A percentile compares a stretch with the other conserved stretches of the same genome.
Conservation (phyloP, 2,797 vertebrate genomes). For the Sternarchorhynchus goeldii region DNA sequence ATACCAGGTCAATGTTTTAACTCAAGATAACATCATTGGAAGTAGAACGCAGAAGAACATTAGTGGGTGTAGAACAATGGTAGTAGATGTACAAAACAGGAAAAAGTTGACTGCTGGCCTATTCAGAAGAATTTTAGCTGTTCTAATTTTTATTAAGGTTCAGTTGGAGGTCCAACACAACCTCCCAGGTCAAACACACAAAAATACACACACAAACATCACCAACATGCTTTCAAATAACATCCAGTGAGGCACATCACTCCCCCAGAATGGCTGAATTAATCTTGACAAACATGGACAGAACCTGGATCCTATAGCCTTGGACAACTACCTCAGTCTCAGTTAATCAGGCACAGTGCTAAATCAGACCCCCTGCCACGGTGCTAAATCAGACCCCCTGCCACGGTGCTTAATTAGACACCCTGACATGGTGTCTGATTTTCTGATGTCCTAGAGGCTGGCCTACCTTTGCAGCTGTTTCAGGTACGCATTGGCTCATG, state of each 20-base stretch:
- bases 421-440: slow-evolving; percentile 25
- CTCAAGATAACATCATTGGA: background rate
- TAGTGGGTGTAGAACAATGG: background rate
- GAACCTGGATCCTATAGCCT: no score
- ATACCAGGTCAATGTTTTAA: background rate
- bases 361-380: slow-evolving; percentile 30
- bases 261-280: no score
- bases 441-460: slow-evolving; percentile 19
- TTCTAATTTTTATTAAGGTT: no score
- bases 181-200: no score
- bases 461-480: slow-evolving; percentile 40
- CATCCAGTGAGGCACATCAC: no score
- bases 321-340: no score
- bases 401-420: slow-evolving; percentile 6
- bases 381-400: slow-evolving; percentile 34
- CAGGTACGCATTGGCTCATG: slow-evolving; percentile 15
- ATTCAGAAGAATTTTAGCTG: no score
- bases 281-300: no score
- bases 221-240: background rate
- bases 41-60: background rate
- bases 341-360: no score
- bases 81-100: no score
- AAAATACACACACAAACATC: background rate
- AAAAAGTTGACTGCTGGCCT: no score
- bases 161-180: no score